Evolutionary conservation across 2,888 invertebrate species (phyloP).

Genomic region (Brenthis ino): DNA sequence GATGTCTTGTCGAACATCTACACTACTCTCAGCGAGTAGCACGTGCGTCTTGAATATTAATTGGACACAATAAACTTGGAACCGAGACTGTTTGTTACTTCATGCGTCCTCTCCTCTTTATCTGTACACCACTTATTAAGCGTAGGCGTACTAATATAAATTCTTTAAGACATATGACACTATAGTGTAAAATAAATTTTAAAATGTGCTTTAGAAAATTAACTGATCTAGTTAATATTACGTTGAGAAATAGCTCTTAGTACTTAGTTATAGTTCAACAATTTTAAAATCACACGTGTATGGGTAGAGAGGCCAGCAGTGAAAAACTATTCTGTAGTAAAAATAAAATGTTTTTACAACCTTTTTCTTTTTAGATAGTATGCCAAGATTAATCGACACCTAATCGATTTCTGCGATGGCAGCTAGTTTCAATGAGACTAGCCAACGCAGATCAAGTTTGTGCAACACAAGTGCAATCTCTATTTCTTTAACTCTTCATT

Average conservation of each 20-base stretch:
- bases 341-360: no score
- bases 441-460: no score
- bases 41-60: constrained; percentile 68
- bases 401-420: no score
- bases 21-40: constrained; percentile 47
- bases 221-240: not conserved
- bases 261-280: no score
- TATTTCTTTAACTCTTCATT: no score
- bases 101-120: constrained; percentile 33
- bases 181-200: not conserved
- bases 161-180: constrained; percentile 12
- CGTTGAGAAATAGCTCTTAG: not conserved
- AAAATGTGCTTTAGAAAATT: constrained; percentile 10
- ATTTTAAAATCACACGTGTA: no score
- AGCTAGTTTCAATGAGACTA: no score
- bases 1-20: constrained; percentile 26
- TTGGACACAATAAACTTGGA: constrained; percentile 58
- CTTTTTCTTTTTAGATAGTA: no score
- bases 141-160: constrained; percentile 50
- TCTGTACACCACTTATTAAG: constrained; percentile 39
- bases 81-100: constrained; percentile 37
- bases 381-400: no score
- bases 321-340: no score
- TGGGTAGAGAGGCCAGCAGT: no score
- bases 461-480: no score